Evolutionary conservation across 2,888 invertebrate genomes (phyloP).

Genomic region (Megalurothrips usitatus): DNA sequence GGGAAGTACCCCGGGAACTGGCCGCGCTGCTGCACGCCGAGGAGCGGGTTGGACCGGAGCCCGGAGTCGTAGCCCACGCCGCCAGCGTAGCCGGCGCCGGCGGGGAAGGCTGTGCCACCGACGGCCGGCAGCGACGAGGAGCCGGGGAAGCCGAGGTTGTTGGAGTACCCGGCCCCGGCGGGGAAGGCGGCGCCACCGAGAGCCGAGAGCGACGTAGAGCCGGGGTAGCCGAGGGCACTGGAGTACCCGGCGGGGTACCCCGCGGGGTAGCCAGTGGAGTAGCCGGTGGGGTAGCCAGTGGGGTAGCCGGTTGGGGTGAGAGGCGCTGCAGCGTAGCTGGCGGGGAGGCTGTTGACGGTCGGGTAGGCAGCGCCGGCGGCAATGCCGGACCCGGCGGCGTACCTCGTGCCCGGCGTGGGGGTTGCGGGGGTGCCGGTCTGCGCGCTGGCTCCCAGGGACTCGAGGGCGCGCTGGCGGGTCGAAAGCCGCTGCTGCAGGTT

Average conservation of each 20-base stretch:
- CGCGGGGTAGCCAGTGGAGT: not conserved
- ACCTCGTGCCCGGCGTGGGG: not conserved
- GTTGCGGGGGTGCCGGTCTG: not conserved
- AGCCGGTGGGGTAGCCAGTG: not conserved
- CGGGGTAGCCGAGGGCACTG: not conserved
- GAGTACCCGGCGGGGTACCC: not conserved
- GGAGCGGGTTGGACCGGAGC: not conserved
- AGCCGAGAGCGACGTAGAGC: not conserved
- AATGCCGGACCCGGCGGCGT: not conserved
- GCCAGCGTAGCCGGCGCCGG: not conserved
- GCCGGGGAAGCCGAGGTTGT: not conserved
- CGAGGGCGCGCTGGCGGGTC: not conserved
- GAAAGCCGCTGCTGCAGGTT: not conserved
- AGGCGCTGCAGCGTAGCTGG: conserved; percentile 33
- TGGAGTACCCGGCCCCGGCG: not conserved
- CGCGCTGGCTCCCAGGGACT: not conserved
- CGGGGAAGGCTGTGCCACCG: not conserved
- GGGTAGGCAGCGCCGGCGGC: not conserved
- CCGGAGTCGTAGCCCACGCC: not conserved
- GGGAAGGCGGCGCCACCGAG: not conserved
- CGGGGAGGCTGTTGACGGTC: conserved; percentile 32
- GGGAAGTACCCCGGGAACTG: not conserved
- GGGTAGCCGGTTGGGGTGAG: conserved; percentile 28
- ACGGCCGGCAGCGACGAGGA: not conserved
- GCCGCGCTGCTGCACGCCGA: not conserved